Evolutionary conservation across 2,797 vertebrate genomes (phyloP), one percentile per base, ranked within the genome.

Genomic region (Anableps anableps): DNA sequence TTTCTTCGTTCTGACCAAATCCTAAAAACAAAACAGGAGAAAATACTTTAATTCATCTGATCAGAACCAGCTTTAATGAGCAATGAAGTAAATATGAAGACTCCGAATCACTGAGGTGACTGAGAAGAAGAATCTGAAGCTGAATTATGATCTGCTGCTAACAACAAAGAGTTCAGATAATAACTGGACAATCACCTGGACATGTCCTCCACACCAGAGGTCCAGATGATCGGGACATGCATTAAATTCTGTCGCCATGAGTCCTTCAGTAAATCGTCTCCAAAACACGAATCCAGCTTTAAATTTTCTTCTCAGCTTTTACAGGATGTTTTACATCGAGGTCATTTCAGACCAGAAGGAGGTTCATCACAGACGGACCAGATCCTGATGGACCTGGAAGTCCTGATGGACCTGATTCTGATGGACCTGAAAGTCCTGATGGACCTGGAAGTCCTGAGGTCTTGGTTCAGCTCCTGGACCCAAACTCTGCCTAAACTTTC

Each of bases 21-120:
- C 51, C 88, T 89, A 6, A 82, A 86, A 21, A 83, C 0, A 86
- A 48, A 81, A 83, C 0, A 74, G 0, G 10, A 77, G 70, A 76
- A 47, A 55, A 0, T 29, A 0, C 7, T 62, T 81, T 0, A 71
- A 55, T 50, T 31, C 0, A 58, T 11, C 14, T 26, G 29, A 77
- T 8, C 29, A 4, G 1, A 62, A 3, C 1, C 60, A 0, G 41
- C 1, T 51, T 68, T 9, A 38, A 58, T 0, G 29, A 16, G 45
- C 43, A 70, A 4, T 2, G 13, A 43, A 5, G 34, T 23, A 13
- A 70, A 70, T 14, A 9, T 70, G 23, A 43, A n/a, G 4, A 3
- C n/a, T 26, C 38, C 16, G 66, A 43, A 26, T n/a, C 38, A 23
- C 1, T 16, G 38, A 43, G 64, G 5, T 5, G 8, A 70, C 4